phyloP scores from a whole-genome alignment of 2,797 vertebrate species.

The Glossophaga mutica region DNA sequence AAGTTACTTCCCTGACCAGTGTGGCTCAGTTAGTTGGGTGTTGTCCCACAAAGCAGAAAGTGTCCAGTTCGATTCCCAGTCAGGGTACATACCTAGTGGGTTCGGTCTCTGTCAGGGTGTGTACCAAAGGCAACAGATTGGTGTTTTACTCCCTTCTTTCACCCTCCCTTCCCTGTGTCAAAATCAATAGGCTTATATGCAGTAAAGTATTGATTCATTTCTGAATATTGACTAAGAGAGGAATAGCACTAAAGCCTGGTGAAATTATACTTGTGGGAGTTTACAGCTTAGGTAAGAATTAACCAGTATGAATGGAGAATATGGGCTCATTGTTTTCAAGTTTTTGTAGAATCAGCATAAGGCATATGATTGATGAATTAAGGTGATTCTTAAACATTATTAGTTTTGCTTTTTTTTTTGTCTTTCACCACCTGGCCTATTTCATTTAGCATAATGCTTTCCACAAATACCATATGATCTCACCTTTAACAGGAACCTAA shows the following conservation, averaged over 20 bases:
- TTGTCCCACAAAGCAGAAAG: too few relatives aligned
- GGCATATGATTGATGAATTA: background rate
- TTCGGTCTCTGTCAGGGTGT: too few relatives aligned
- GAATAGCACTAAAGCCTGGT: background rate
- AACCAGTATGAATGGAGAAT: background rate
- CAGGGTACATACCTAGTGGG: too few relatives aligned
- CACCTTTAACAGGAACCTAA: too few relatives aligned
- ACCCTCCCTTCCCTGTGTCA: too few relatives aligned
- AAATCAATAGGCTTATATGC: background rate
- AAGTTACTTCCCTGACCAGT: background rate
- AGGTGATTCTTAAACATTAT: constrained; percentile 27
- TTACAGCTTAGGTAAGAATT: constrained; percentile 19
- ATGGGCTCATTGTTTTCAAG: background rate
- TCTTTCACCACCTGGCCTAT: too few relatives aligned
- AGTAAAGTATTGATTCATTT: constrained; percentile 8
- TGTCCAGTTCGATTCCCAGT: too few relatives aligned
- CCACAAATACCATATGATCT: too few relatives aligned
- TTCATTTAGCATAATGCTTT: too few relatives aligned
- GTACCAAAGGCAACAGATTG: too few relatives aligned
- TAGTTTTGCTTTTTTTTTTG: background rate
- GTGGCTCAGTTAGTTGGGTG: too few relatives aligned
- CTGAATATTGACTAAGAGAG: constrained; percentile 7
- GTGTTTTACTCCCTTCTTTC: too few relatives aligned
- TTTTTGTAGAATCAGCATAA: constrained; percentile 14
- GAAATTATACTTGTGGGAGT: background rate